These are phyloP conservation scores for Dolichoris vasculosae DNA, from an alignment of 1,140 invertebrate species.

Conservation along the genomic window DNA sequence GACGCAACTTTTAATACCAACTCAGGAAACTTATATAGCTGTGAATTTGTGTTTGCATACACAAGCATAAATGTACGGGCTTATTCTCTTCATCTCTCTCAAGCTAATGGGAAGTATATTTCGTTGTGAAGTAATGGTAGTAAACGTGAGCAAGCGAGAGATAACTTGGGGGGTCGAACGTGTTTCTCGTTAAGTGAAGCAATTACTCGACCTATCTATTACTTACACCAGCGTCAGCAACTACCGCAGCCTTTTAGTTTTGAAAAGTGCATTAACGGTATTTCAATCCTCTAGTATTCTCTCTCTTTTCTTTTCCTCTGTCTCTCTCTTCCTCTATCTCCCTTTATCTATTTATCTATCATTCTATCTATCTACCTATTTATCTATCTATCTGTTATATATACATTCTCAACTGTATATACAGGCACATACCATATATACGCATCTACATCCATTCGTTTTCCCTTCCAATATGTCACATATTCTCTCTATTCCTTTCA, in stretches of 20 bases:
- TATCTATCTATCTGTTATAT: background rate
- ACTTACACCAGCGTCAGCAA: slow-evolving; percentile 67
- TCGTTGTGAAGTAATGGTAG: background rate
- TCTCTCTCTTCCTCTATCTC: background rate
- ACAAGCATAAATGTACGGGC: background rate
- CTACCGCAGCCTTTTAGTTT: slow-evolving; percentile 68
- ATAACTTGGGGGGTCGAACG: slow-evolving; percentile 58
- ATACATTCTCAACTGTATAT: too few relatives aligned
- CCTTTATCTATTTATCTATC: background rate
- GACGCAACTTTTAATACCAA: background rate
- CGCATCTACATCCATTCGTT: too few relatives aligned
- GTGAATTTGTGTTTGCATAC: background rate
- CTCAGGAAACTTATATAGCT: background rate
- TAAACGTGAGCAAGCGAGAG: slow-evolving; percentile 16
- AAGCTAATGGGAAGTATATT: slow-evolving; percentile 30
- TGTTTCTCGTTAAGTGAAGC: slow-evolving; percentile 73
- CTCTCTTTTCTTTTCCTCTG: background rate
- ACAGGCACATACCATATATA: too few relatives aligned
- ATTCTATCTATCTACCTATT: background rate
- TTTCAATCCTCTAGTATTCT: slow-evolving; percentile 53
- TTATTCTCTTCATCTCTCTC: background rate
- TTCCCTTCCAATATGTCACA: too few relatives aligned
- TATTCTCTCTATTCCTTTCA: too few relatives aligned
- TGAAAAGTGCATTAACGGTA: slow-evolving; percentile 65
- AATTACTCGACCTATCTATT: slow-evolving; percentile 71